phyloP scores from a whole-genome alignment of 2,797 vertebrate species.

The Lemur catta region DNA sequence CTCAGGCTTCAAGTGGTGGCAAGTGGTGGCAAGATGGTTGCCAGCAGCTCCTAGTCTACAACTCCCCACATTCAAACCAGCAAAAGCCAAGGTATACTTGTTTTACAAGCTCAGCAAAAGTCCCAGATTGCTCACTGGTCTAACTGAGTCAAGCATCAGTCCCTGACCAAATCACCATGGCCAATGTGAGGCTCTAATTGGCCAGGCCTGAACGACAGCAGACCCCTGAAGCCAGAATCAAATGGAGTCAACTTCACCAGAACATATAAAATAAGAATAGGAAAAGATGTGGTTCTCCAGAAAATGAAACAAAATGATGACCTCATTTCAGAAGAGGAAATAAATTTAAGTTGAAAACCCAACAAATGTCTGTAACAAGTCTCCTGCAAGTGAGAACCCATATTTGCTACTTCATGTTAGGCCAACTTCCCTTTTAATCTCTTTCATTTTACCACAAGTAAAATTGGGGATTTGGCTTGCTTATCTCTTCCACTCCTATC shows the following conservation, averaged over 20 bases:
- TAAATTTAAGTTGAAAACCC: background rate
- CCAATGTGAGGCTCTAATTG: background rate
- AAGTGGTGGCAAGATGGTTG: background rate
- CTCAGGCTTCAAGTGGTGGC: background rate
- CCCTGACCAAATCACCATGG: background rate
- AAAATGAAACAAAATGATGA: background rate
- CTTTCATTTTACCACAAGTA: background rate
- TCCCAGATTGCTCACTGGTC: background rate
- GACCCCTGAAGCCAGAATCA: background rate
- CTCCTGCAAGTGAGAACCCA: conserved; percentile 5
- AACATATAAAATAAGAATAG: background rate
- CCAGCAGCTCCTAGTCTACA: background rate
- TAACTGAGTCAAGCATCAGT: background rate
- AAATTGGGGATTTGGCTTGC: background rate
- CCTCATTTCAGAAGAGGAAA: conserved; percentile 13
- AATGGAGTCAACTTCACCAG: background rate
- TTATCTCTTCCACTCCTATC: background rate
- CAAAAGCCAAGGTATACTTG: background rate
- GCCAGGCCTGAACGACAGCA: background rate
- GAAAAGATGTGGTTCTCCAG: background rate
- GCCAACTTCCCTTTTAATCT: background rate
- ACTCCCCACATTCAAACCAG: background rate
- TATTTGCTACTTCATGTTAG: background rate
- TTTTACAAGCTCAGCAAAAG: background rate
- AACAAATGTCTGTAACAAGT: background rate